These are phyloP conservation scores for Caenorhabditis virilis DNA, from an alignment of 2,888 invertebrate species.

Conservation along the genomic window DNA sequence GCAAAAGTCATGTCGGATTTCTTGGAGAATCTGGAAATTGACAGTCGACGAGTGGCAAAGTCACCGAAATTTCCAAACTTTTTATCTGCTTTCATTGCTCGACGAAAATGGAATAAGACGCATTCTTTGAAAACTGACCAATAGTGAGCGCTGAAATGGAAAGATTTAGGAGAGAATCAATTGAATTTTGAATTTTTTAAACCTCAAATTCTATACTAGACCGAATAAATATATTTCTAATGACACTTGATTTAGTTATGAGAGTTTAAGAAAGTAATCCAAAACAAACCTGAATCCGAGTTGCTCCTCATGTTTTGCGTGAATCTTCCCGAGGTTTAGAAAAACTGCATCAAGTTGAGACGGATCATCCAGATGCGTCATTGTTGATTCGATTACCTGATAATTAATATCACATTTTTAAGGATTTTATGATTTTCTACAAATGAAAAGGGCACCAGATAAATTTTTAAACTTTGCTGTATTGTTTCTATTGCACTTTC, in stretches of 20 bases:
- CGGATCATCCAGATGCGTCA: conserved; percentile 50
- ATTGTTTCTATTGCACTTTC: no score
- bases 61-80: conserved; percentile 10
- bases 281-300: conserved; percentile 50
- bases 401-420: conserved; percentile 1
- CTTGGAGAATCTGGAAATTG: conserved; percentile 31
- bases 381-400: conserved; percentile 53
- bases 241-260: no score
- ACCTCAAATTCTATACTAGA: no score
- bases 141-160: conserved; percentile 45
- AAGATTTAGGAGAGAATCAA: no score
- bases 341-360: conserved; percentile 46
- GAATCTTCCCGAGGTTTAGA: conserved; percentile 53
- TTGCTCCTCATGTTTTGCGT: conserved; percentile 54
- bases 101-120: conserved; percentile 52
- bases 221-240: no score
- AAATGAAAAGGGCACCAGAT: not conserved
- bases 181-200: no score
- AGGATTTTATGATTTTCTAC: not conserved
- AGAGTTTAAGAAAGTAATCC: no score
- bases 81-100: conserved; percentile 45
- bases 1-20: conserved; percentile 36
- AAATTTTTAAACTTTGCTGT: no score
- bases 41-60: not conserved
- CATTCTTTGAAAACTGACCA: conserved; percentile 59